phyloP scores from a whole-genome alignment of 2,113 vertebrate species.

The Circaetus gallicus region DNA sequence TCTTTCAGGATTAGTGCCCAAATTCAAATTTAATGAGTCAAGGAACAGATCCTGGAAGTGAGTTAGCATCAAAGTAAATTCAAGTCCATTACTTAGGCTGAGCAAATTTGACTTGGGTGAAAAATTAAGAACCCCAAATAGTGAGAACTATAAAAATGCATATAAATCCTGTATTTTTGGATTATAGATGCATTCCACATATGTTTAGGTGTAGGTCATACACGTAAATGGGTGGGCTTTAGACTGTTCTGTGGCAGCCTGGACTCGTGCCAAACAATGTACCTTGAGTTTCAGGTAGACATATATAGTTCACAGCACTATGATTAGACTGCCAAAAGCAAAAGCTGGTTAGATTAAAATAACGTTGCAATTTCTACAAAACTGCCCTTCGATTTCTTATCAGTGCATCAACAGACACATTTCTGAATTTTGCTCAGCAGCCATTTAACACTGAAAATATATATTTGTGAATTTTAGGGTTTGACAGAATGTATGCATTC shows the following conservation, averaged over 20 bases:
- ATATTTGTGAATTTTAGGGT: neutral
- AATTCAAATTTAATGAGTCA: neutral
- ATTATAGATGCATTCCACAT: neutral
- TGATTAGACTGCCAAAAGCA: neutral
- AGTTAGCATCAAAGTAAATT: neutral
- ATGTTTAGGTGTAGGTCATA: neutral
- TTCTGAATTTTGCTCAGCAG: neutral
- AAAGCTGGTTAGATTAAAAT: neutral
- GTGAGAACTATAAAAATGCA: neutral
- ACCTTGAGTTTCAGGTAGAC: neutral
- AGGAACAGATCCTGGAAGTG: neutral
- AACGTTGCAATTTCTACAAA: neutral
- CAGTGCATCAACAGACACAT: neutral
- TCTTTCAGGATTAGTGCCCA: neutral
- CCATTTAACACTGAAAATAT: accelerated
- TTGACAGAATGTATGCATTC: neutral
- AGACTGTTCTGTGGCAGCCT: neutral
- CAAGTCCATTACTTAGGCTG: neutral
- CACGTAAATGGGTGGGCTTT: neutral
- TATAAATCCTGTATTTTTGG: neutral
- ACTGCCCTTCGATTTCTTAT: neutral
- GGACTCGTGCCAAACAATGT: neutral
- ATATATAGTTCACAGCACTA: neutral
- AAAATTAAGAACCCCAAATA: neutral
- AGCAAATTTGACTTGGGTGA: neutral